These are phyloP conservation scores for Enteromius radiatus DNA, from an alignment of 2,797 vertebrate genomes.

Conservation along the genomic window DNA sequence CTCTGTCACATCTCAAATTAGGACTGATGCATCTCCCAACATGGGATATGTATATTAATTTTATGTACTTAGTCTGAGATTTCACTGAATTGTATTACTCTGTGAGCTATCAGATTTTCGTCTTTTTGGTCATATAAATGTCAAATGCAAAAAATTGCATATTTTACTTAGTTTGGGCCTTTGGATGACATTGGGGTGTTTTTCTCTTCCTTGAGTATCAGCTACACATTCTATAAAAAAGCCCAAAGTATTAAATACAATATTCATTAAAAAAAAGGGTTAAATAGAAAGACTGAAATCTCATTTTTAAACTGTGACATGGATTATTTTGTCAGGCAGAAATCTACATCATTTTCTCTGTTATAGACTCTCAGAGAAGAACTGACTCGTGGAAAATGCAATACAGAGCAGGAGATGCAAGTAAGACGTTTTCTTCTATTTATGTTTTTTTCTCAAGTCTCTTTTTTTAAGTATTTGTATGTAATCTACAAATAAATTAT, in stretches of 20 bases:
- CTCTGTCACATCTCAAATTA: background rate
- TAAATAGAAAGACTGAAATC: background rate
- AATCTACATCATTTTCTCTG: background rate
- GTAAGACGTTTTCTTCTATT: slow-evolving; percentile 47
- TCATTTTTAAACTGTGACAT: background rate
- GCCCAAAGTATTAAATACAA: background rate
- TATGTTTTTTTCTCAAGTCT: background rate
- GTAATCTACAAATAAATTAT: background rate
- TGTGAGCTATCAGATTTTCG: background rate
- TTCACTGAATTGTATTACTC: background rate
- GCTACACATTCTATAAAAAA: background rate
- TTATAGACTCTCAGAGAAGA: slow-evolving; percentile 62
- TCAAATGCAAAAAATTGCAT: background rate
- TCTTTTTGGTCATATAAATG: background rate
- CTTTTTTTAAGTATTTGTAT: background rate
- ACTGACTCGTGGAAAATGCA: slow-evolving; percentile 52
- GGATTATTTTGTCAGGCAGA: background rate
- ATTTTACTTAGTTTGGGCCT: background rate
- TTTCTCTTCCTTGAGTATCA: background rate
- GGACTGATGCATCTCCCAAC: background rate
- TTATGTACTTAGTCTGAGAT: background rate
- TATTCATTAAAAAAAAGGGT: background rate
- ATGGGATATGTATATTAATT: background rate
- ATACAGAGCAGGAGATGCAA: slow-evolving; percentile 66
- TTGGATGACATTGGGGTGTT: background rate